Percentiles rank a stretch among this genome's conserved stretches.
These are phyloP conservation scores for Chelon auratus DNA, from an alignment of 2,797 vertebrate species.

Conservation along the genomic window DNA sequence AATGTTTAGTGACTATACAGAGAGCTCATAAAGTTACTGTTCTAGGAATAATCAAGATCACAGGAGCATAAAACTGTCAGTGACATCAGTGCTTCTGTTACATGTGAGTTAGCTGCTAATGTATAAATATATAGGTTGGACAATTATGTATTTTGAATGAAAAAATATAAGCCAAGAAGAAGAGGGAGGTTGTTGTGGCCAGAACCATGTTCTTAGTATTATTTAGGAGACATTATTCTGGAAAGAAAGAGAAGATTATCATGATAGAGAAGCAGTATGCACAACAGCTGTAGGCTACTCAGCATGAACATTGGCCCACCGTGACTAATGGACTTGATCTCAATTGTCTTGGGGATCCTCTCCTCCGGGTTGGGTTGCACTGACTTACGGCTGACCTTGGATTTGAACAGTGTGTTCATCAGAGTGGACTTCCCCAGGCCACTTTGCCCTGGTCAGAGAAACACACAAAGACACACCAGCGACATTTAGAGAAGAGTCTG, in stretches of 20 bases:
- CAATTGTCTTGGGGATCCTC: slow-evolving; percentile 95
- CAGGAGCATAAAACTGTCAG: too few relatives aligned
- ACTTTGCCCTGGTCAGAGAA: slow-evolving; percentile 89
- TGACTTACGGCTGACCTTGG: slow-evolving; percentile 96
- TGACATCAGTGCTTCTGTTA: too few relatives aligned
- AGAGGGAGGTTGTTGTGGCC: too few relatives aligned
- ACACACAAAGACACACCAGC: slow-evolving; percentile 35
- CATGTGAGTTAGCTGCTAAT: too few relatives aligned
- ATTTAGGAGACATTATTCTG: neutral
- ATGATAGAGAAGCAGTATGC: neutral
- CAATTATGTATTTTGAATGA: too few relatives aligned
- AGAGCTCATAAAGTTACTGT: too few relatives aligned
- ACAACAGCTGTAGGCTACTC: neutral
- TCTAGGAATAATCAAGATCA: too few relatives aligned
- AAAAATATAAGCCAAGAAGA: too few relatives aligned
- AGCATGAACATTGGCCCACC: slow-evolving; percentile 77
- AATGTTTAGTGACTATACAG: too few relatives aligned
- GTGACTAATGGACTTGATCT: slow-evolving; percentile 97
- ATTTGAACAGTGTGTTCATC: slow-evolving; percentile 99
- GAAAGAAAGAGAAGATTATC: slow-evolving; percentile 8
- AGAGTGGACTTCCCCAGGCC: slow-evolving; percentile 97
- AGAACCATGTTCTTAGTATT: neutral
- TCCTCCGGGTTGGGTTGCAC: slow-evolving; percentile 89
- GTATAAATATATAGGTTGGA: too few relatives aligned
- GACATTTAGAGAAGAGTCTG: slow-evolving; percentile 25